Evolutionary conservation across 2,113 vertebrate species (phyloP), one percentile per base, ranked within the genome.

Genomic region (Haliaeetus leucogaster): DNA sequence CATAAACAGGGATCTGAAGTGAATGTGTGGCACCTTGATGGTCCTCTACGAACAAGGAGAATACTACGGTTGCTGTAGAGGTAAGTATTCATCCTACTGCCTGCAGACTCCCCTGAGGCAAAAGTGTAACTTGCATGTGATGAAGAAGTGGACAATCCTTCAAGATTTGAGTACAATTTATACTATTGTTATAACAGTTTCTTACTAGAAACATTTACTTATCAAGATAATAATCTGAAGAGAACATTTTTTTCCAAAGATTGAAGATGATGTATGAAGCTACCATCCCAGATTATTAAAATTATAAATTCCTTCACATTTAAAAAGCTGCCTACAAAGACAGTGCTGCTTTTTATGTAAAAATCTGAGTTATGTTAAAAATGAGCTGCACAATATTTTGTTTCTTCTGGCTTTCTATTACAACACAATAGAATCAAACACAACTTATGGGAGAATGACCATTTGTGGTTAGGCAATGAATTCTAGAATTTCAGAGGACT

Each of bases 381-480:
- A 96, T 96, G 90, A 98, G 79, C 93, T 94, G 89, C 85, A 93
- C 83, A 84, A 34, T 65, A 86, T 96, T 97, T 90, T 90, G 89
- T 87, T 92, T 97, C 96, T 96, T 96, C 74, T 97, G 87, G 20
- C 88, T 96, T 94, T 97, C 91, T 95, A 85, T 86, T 93, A 85
- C 82, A 96, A 83, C 93, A 98, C 97, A 96, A 98, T 96, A 89
- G 95, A 96, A 94, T 97, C 88, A 97, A 97, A 96, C 93, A 97
- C 81, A 92, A 40, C 96, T 97, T 93, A 96, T 48, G 96, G 97
- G 94, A 97, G 97, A 97, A 98, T 98, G 98, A 98, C 96, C 98
- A 98, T 95, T 95, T 97, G 97, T 97, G 98, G 97, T 98, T 97
- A 98, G 73, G 90, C 96, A 97, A 66, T 52, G 93, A 96, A 97